phyloP scores from a whole-genome alignment of 2,888 invertebrate species.

The Orthosia incerta region DNA sequence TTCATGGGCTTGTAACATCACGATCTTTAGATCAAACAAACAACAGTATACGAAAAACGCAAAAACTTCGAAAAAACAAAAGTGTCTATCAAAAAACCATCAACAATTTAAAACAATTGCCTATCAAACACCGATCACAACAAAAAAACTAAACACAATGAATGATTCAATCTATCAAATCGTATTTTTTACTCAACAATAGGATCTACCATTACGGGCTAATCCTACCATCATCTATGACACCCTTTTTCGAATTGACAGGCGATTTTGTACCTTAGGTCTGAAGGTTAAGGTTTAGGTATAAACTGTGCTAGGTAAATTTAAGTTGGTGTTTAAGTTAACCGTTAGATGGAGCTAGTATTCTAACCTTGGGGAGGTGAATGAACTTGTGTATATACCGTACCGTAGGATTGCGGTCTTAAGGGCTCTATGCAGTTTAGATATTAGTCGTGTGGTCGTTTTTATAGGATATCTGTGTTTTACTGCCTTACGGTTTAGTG shows the following conservation, averaged over 20 bases:
- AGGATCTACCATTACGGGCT: conserved; percentile 20
- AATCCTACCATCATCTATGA: conserved; percentile 30
- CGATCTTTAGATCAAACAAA: too few relatives aligned
- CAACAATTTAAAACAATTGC: conserved; percentile 21
- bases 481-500: too few relatives aligned
- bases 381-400: conserved; percentile 61
- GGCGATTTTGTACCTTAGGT: conserved; percentile 31
- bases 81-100: neutral
- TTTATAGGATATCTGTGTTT: neutral
- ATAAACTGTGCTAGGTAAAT: conserved; percentile 25
- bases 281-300: conserved; percentile 4
- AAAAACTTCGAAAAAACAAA: neutral
- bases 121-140: neutral
- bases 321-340: conserved; percentile 40
- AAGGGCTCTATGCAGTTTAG: conserved; percentile 28
- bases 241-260: neutral
- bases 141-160: conserved; percentile 23
- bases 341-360: conserved; percentile 65
- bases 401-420: conserved; percentile 13
- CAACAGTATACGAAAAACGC: neutral
- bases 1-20: neutral
- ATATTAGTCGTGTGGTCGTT: neutral
- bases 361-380: conserved; percentile 72
- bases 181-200: conserved; percentile 28
- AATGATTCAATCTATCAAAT: conserved; percentile 34